Evolutionary conservation across 2,113 vertebrate species (phyloP).

Genomic region (Embiotoca jacksoni): DNA sequence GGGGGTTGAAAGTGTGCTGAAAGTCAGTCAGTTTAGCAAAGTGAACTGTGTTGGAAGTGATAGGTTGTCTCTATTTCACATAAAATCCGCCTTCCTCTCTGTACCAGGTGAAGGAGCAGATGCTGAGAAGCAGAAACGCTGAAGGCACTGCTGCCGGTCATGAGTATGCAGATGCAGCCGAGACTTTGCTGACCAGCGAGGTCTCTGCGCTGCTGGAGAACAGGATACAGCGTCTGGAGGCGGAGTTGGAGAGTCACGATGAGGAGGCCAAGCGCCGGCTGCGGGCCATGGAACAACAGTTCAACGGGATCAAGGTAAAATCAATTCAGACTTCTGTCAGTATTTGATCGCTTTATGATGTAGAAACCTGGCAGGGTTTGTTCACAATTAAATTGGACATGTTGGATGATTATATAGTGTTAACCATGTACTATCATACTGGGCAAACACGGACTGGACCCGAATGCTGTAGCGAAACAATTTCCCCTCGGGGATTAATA

Average conservation of each 20-base stretch:
- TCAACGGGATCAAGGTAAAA: constrained; percentile 91
- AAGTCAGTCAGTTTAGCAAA: too few relatives aligned
- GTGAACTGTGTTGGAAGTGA: neutral
- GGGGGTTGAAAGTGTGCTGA: too few relatives aligned
- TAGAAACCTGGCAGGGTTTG: too few relatives aligned
- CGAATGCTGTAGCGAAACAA: too few relatives aligned
- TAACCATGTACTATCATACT: too few relatives aligned
- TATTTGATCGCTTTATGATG: too few relatives aligned
- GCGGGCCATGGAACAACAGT: constrained; percentile 92
- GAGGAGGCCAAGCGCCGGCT: constrained; percentile 93
- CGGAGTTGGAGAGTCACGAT: constrained; percentile 91
- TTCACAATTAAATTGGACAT: too few relatives aligned
- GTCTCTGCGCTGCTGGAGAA: constrained; percentile 88
- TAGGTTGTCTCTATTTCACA: constrained; percentile 72
- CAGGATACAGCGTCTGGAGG: constrained; percentile 91
- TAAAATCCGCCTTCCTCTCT: constrained; percentile 72
- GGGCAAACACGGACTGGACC: too few relatives aligned
- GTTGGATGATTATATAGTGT: too few relatives aligned
- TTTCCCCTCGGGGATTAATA: too few relatives aligned
- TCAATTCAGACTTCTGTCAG: too few relatives aligned
- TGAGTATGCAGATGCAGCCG: rapidly evolving
- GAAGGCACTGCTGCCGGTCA: constrained; percentile 82
- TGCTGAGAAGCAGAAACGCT: constrained; percentile 88
- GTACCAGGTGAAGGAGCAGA: constrained; percentile 91
- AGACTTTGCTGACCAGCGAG: constrained; percentile 24